Base-by-base conservation (phyloP, 2,888 invertebrate genomes). In the Galerucella calmariensis region DNA sequence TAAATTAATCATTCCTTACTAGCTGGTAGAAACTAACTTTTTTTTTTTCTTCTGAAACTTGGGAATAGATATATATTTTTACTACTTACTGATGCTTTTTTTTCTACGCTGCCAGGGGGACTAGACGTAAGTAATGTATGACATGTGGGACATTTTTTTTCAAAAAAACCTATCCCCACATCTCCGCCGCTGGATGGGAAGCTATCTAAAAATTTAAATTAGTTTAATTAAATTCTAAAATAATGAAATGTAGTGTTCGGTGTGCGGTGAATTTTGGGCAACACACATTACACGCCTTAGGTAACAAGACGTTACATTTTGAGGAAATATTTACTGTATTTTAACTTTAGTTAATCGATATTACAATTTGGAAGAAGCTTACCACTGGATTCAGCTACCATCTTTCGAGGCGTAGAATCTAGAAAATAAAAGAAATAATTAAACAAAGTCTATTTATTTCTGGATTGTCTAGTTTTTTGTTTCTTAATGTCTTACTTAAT, bases 401-500 rank as follows among this genome's bases (percentile, higher is more conserved):
- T 61, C 35, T 61, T 61, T 61, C 35, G 61, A 6, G 35, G 14
- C 11, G 61, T 27, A 1, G 35, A 35, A 61, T 8, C 61, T 61
- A 6, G 27, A 61, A 61, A 27, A 24, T 12, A 35, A 27, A 9
- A 61, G 1, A 35, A 61, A 35, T 61, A 11, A 14, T 35, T 35
- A 14, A 35, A 61, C 12, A 27, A 27, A 61, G 14, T 61, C 8
- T 61, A 10, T 61, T 61, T 12, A 2, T 46, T 46, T 46, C 6
- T 35, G 6, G 6, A 35, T 35, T 35, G 5, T 6, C 5, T 27
- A 8, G 35, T 41, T 41, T 9, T 41, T 41, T 41, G 5, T 8
- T 41, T 41, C n/a, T n/a, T 61, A 35, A 61, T 61, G 61, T 35
- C 61, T 61, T 61, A 61, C 61, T 61, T 5, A 35, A 12, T 61